Conservation (phyloP, 2,888 invertebrate genomes). For the Cheiracanthium punctorium region DNA sequence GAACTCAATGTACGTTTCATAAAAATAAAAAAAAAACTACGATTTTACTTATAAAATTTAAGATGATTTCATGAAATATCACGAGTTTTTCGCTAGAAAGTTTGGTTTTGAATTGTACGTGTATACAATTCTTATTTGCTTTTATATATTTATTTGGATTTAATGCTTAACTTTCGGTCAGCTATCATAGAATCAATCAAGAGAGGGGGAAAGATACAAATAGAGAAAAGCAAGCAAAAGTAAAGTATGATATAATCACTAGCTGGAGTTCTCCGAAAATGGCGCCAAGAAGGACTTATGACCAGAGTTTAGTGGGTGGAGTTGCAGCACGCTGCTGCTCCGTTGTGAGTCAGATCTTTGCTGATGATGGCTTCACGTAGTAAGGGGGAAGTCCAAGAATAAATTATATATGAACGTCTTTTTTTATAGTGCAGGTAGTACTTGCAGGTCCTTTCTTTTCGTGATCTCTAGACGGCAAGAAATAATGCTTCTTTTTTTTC, state of each 20-base stretch:
- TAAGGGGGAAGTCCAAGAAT: constrained; percentile 27
- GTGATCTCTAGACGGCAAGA: neutral
- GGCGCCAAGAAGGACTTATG: constrained; percentile 31
- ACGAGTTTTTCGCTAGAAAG: no score
- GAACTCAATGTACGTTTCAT: no score
- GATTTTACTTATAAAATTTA: no score
- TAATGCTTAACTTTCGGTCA: no score
- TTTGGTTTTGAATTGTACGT: no score
- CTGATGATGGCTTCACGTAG: constrained; percentile 12
- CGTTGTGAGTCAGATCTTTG: constrained; percentile 33
- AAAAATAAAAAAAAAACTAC: no score
- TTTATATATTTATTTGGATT: no score
- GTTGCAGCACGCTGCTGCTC: constrained; percentile 19
- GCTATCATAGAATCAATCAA: no score
- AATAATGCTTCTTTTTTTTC: neutral
- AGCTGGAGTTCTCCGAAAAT: neutral
- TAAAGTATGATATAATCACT: neutral
- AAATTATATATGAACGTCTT: constrained; percentile 34
- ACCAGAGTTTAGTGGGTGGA: constrained; percentile 48
- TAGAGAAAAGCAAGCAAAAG: no score
- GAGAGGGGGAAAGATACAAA: no score
- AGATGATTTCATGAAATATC: no score
- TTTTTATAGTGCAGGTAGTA: neutral
- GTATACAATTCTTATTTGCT: no score
- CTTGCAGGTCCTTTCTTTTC: neutral